Conservation (phyloP, 2,113 vertebrate genomes). For the Theristicus caerulescens region DNA sequence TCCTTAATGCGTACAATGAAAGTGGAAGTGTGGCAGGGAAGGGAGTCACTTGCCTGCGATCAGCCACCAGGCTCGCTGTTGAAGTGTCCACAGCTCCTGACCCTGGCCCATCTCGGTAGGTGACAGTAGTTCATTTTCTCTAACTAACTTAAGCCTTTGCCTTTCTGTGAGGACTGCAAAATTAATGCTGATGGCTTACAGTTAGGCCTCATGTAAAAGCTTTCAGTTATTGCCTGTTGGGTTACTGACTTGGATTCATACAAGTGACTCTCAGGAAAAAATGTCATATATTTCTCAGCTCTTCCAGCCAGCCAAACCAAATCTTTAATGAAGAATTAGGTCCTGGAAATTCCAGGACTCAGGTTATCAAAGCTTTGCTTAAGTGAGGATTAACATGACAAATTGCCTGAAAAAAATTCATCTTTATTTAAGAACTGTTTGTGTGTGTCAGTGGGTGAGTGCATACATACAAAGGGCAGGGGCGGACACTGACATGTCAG, state of each 20-base stretch:
- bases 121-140: not conserved
- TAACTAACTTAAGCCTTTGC: not conserved
- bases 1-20: not conserved
- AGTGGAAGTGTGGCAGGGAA: not conserved
- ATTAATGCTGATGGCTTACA: not conserved
- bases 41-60: fast-evolving
- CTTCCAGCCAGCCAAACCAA: not conserved
- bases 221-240: not conserved
- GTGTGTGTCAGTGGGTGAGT: not conserved
- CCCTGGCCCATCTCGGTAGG: not conserved
- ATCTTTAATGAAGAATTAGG: not conserved
- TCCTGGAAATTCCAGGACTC: not conserved
- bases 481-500: not conserved
- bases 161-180: not conserved
- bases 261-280: not conserved
- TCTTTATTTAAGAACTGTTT: not conserved
- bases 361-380: not conserved
- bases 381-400: not conserved
- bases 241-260: not conserved
- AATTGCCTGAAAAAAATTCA: not conserved
- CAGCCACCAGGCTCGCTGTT: not conserved
- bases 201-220: not conserved
- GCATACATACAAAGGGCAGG: not conserved
- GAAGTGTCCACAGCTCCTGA: not conserved
- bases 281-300: not conserved